Evolutionary conservation across 2,113 vertebrate genomes (phyloP), one percentile per base, ranked within the genome.

Genomic region (Ascaphus truei): DNA sequence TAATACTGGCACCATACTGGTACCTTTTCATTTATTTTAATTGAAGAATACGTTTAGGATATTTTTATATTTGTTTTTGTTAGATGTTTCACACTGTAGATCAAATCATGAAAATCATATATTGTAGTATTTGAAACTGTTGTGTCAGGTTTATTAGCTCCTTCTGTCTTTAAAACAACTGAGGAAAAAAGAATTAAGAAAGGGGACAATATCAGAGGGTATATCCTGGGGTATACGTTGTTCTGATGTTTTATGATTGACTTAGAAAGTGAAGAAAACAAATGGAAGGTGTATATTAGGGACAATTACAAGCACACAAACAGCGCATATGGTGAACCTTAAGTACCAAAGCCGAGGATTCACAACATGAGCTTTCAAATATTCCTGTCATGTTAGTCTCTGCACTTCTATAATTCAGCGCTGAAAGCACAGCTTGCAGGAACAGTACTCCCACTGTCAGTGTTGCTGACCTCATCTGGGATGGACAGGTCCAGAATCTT

Each of bases 391-490:
- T 77, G 75, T 83, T 84, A 77, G 83, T 64, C 58, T 80, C 74
- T 76, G 3, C 31, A n/a, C 57, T 83, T 84, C 77, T 68, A 43
- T 68, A 82, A 82, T 31, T 75, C 78, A 77, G 71, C 73, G 65
- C 52, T 75, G 76, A 84, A 82, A 74, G 63, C 73, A 79, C 77
- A 84, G 80, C 77, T 84, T 88, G 80, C 75, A 82, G 78, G 77
- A 84, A 82, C 50, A 66, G 79, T 79, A 74, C 74, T 87, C 84
- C 83, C 79, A 83, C 79, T 80, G 86, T 74, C 85, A 78, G 64
- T 61, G 78, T 76, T 80, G 73, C 84, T 88, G 85, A 88, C 87
- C 86, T 90, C 86, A 88, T 87, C 80, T 76, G 51, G 77, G 37
- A 85, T 69, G 80, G 83, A 87, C 81, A 79, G 78, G 66, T 74